Conservation (phyloP, 2,888 invertebrate genomes). For the Caenorhabditis sp. region DNA sequence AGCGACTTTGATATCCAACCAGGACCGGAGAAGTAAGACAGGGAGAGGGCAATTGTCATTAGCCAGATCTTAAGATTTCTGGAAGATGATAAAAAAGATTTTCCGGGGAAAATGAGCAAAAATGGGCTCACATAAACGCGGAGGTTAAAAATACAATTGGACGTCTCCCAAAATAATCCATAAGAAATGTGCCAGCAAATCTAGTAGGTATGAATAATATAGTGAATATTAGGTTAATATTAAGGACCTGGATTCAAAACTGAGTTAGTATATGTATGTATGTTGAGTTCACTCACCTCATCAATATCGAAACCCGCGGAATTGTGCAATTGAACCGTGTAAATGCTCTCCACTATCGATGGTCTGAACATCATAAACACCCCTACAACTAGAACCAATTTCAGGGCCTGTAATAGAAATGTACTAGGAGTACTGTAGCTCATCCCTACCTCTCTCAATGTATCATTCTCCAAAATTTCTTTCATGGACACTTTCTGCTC, state of each 20-base stretch:
- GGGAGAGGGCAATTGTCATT: background rate
- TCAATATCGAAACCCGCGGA: background rate
- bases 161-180: background rate
- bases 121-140: background rate
- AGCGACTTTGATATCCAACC: conserved; percentile 6
- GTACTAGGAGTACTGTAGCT: too few relatives aligned
- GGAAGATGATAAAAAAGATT: background rate
- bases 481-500: background rate
- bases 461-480: conserved; percentile 11
- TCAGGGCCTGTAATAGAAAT: background rate
- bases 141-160: background rate
- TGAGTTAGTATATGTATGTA: too few relatives aligned
- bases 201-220: background rate
- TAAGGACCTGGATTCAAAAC: background rate
- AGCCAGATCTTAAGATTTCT: background rate
- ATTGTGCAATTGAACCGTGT: background rate
- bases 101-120: background rate
- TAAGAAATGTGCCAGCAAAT: background rate
- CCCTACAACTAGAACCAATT: background rate
- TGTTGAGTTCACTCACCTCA: background rate
- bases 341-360: background rate
- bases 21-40: background rate
- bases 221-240: background rate
- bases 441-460: conserved; percentile 5
- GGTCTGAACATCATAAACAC: background rate